A percentile compares a stretch with the other conserved stretches of the same genome.
Conservation (phyloP, 2,888 invertebrate genomes). For the Entomobrya multifasciata region DNA sequence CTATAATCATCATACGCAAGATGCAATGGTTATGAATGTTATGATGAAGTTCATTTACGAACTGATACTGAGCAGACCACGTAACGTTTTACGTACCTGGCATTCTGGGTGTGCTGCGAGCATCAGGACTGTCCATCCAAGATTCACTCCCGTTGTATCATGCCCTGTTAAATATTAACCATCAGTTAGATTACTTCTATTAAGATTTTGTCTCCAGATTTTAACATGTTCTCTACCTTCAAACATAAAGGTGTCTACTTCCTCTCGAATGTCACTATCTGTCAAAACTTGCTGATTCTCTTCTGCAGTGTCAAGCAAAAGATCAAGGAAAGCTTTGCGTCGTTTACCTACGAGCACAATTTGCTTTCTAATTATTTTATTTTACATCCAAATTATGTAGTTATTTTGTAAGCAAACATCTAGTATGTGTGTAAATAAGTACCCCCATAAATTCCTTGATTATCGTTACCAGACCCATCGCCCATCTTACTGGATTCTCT, state of each 20-base stretch:
- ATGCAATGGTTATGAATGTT: no score
- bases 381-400: not conserved
- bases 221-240: no score
- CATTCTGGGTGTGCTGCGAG: no score
- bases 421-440: no score
- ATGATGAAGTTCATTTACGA: no score
- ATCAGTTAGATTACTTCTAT: no score
- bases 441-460: conserved; percentile 8
- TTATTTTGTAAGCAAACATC: not conserved
- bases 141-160: no score
- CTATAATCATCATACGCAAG: conserved; percentile 40
- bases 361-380: not conserved
- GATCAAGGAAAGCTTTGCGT: conserved; percentile 83
- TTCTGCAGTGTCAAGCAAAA: conserved; percentile 84
- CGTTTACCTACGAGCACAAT: conserved; percentile 73
- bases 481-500: not conserved
- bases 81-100: no score
- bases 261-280: conserved; percentile 84
- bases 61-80: no score
- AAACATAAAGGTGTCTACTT: conserved; percentile 81
- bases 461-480: not conserved
- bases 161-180: no score
- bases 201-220: no score
- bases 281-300: conserved; percentile 83
- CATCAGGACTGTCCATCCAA: no score